Evolutionary conservation across 2,888 invertebrate genomes (phyloP), one percentile per base, ranked within the genome.

Genomic region (Stenodema calcarata): DNA sequence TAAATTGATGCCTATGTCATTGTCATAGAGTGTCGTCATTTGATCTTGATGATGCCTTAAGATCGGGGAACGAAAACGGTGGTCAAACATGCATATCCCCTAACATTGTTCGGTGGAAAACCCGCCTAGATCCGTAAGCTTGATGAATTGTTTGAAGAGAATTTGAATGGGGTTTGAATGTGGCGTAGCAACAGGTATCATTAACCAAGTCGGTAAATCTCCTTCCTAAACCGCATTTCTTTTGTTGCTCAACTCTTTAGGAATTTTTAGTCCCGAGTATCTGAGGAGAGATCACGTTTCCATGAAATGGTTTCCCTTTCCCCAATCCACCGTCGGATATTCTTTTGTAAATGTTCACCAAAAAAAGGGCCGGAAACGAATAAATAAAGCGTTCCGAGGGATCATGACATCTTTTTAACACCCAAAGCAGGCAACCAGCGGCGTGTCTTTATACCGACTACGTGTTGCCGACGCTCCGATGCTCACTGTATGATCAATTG

Each of bases 361-460:
- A 80, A 80, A 80, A 80, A 80, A 80, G 50, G 50, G 47, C 80
- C 42, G 80, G 80, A 80, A 80, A 80, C 47, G 80, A 23, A 80
- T 80, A 80, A 80, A 80, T 80, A 80, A 80, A 18, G 47, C 80
- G 80, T 73, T 12, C 14, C n/a, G 73, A 54, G 73, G 30, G 23
- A 16, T n/a, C n/a, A 30, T 73, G 73, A 35, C 28, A 73, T 23
- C 73, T 73, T 73, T 30, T 73, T 28, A 73, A 73, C 73, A 73
- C 73, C 73, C 73, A 73, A 73, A 6, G 73, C 73, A 23, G 73
- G 30, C 54, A 18, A 73, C 73, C 35, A 54, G 73, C 73, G 35
- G 73, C 73, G n/a, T 73, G 9, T 30, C 73, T 73, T 54, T 54
- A 54, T 18, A 54, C n/a, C 16, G 18, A 0, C 18, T 54, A 3